Evolutionary conservation across 2,797 vertebrate genomes (phyloP).

Genomic region (Mormyrus proboscirostris): DNA sequence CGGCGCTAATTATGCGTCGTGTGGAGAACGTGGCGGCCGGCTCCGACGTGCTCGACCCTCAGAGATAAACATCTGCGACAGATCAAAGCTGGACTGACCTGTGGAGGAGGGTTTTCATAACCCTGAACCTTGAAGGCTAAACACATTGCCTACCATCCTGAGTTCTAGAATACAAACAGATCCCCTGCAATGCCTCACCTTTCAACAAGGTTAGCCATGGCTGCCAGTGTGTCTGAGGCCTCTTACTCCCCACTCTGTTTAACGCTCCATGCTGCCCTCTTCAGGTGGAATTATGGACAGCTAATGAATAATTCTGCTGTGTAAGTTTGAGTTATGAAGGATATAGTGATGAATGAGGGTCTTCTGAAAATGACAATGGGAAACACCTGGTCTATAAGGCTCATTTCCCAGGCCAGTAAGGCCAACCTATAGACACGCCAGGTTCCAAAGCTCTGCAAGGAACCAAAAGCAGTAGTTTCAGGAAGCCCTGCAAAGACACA

Average conservation of each 20-base stretch:
- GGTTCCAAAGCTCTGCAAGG: background rate
- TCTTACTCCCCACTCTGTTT: background rate
- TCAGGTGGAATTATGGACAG: background rate
- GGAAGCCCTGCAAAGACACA: background rate
- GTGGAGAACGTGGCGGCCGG: background rate
- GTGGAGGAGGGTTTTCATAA: background rate
- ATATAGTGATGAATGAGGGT: background rate
- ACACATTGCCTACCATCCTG: background rate
- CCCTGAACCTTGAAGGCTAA: background rate
- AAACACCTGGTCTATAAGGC: background rate
- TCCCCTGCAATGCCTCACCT: background rate
- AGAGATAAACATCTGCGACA: background rate
- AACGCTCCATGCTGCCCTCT: no score
- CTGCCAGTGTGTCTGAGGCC: background rate
- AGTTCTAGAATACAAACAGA: background rate
- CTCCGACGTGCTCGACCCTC: background rate
- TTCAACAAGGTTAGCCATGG: background rate
- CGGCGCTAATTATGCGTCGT: background rate
- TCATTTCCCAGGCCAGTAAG: background rate
- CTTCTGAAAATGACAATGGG: background rate
- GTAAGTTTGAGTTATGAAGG: background rate
- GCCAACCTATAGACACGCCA: background rate
- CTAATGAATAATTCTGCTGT: background rate
- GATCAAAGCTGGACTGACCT: background rate
- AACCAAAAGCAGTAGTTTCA: background rate